A percentile compares a stretch with the other conserved stretches of the same genome.
These are phyloP conservation scores for Todiramphus chloris DNA, from an alignment of 2,113 vertebrate species.

Conservation along the genomic window DNA sequence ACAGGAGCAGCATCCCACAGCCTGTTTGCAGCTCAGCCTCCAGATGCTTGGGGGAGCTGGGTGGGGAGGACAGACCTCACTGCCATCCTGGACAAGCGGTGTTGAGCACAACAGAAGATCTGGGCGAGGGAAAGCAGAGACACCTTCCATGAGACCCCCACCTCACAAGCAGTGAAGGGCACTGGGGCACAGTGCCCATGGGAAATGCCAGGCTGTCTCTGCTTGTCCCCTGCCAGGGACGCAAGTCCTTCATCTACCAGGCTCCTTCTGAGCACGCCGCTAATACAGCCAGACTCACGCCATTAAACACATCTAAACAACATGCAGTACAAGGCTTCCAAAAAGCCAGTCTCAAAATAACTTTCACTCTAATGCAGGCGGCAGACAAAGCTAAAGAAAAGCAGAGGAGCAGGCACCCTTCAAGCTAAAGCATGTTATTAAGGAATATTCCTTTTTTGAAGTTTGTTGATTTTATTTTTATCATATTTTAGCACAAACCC, in stretches of 20 bases:
- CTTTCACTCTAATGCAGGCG: not conserved
- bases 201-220: not conserved
- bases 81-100: not conserved
- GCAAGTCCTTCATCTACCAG: not conserved
- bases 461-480: conserved; percentile 74
- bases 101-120: not conserved
- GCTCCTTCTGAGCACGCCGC: not conserved
- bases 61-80: not conserved
- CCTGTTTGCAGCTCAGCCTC: not conserved
- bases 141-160: not conserved
- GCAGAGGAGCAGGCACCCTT: conserved; percentile 36
- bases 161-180: accelerated
- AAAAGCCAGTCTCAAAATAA: conserved; percentile 49
- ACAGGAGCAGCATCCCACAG: not conserved
- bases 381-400: conserved; percentile 53
- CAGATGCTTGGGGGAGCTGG: not conserved
- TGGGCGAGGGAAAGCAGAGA: not conserved
- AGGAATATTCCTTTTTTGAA: conserved; percentile 55
- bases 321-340: not conserved
- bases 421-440: conserved; percentile 18
- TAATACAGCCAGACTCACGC: not conserved
- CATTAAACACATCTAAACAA: not conserved
- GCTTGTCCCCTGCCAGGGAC: not conserved
- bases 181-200: accelerated
- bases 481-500: conserved; percentile 75